Percentiles rank a stretch among this genome's conserved stretches.
phyloP scores from a whole-genome alignment of 2,888 invertebrate species.

The Acrobasis consociella region DNA sequence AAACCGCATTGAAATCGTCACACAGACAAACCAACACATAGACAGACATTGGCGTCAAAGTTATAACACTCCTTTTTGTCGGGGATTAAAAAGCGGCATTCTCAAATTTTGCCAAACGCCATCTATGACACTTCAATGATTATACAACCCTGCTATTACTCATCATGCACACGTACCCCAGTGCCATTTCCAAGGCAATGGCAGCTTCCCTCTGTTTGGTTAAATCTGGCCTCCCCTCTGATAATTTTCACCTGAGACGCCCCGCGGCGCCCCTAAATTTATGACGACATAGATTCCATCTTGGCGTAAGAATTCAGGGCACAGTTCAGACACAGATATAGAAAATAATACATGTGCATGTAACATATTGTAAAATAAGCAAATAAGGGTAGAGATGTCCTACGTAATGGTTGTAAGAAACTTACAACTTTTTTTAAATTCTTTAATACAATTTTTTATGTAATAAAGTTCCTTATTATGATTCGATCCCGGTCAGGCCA shows the following conservation, averaged over 20 bases:
- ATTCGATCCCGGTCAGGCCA: too few relatives aligned
- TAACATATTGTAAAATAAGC: background rate
- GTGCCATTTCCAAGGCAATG: conserved; percentile 40
- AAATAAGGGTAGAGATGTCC: background rate
- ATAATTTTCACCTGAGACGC: conserved; percentile 78
- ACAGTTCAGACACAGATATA: conserved; percentile 44
- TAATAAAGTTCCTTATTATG: too few relatives aligned
- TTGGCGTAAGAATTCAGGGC: conserved; percentile 65
- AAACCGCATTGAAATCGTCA: too few relatives aligned
- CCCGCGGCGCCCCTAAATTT: conserved; percentile 62
- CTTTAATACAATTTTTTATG: too few relatives aligned
- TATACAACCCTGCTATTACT: conserved; percentile 7
- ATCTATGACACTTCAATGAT: conserved; percentile 4
- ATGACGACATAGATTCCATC: conserved; percentile 71
- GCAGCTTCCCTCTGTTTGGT: conserved; percentile 53
- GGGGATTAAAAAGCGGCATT: background rate
- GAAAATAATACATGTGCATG: background rate
- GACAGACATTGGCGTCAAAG: too few relatives aligned
- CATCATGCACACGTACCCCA: conserved; percentile 21
- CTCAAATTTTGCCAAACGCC: background rate
- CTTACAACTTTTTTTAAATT: too few relatives aligned
- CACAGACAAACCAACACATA: too few relatives aligned
- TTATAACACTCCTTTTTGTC: too few relatives aligned
- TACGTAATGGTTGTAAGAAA: too few relatives aligned
- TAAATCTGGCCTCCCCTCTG: conserved; percentile 72